Evolutionary conservation across 2,888 invertebrate species (phyloP), one percentile per base, ranked within the genome.

Genomic region (Lasius fuliginosus): DNA sequence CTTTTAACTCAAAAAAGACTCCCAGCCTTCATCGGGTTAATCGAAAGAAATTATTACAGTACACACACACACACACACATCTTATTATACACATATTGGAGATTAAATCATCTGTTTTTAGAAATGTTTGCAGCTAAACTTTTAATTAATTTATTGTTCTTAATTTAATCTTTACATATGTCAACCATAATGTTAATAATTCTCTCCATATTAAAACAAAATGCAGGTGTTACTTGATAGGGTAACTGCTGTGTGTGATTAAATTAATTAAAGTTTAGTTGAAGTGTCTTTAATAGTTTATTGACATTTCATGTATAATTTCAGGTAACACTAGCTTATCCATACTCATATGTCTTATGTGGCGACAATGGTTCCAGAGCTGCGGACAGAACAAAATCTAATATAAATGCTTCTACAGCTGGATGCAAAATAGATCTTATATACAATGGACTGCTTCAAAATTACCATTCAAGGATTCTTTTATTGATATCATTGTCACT

Each of bases 401-500:
- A 96, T 89, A 89, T 96, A n/a, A 85, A 91, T n/a, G 92, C 90
- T 77, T 85, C 95, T 46, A 89, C 92, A 18, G 18, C 46, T 83
- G 79, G 84, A 53, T 82, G 87, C 77, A 91, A 91, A 86, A 88
- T 90, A 64, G 95, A 95, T 90, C 88, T 95, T 6, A 79, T 23
- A 23, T 95, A 9, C 91, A 91, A 53, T 96, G 96, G 96, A 95
- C 96, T 92, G 95, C 95, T 1, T 94, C 94, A 3, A 89, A 92
- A 36, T 92, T 96, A 77, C 96, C 96, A 9, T 90, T 96, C 18
- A 93, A 92, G 81, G 94, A 95, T 89, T 93, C 94, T 3, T 95
- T 93, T 67, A 95, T 96, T 2, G 96, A 96, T 92, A 95, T 96
- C 12, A 95, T 96, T 85, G 95, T 96, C 58, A 96, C 96, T 9